These are phyloP conservation scores for Dynastes hyllus DNA, from an alignment of 2,888 invertebrate species.

Conservation along the genomic window DNA sequence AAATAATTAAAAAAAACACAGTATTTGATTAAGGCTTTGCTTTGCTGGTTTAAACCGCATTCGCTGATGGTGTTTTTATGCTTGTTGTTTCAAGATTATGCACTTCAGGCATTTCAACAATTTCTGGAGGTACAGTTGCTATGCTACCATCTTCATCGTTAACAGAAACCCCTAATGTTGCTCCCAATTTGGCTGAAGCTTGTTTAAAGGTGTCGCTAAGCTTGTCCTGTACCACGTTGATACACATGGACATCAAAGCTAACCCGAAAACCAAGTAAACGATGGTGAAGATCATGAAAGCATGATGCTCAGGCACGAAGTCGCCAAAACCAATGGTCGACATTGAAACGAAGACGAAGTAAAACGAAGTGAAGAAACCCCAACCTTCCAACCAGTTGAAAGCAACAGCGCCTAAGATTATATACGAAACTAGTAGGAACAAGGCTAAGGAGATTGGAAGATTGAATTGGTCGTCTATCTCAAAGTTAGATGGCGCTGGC, in stretches of 20 bases:
- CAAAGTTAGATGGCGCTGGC: conserved; percentile 84
- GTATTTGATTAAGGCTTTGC: background rate
- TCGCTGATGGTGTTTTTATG: conserved; percentile 12
- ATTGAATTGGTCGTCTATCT: conserved; percentile 95
- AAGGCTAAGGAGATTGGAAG: conserved; percentile 93
- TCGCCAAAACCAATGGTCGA: conserved; percentile 98
- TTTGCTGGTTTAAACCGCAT: conserved; percentile 7
- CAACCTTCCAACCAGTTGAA: conserved; percentile 88
- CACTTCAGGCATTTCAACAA: conserved; percentile 64
- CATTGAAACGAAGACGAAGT: conserved; percentile 97
- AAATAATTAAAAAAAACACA: background rate
- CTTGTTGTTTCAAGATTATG: conserved; percentile 55
- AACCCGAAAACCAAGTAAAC: conserved; percentile 95
- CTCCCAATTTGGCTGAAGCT: conserved; percentile 89
- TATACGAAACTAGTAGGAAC: conserved; percentile 87
- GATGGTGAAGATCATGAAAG: conserved; percentile 92
- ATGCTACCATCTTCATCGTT: conserved; percentile 78
- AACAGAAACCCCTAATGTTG: conserved; percentile 86
- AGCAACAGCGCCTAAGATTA: conserved; percentile 88
- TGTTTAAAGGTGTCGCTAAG: conserved; percentile 87
- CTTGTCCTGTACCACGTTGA: conserved; percentile 94
- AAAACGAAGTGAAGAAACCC: conserved; percentile 95
- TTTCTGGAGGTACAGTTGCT: conserved; percentile 63
- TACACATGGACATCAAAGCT: conserved; percentile 97
- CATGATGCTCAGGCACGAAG: conserved; percentile 85